Percentiles rank a stretch among this genome's conserved stretches.
Conservation (phyloP, 1,140 invertebrate genomes). For the Pygmarrhopalites habei region DNA sequence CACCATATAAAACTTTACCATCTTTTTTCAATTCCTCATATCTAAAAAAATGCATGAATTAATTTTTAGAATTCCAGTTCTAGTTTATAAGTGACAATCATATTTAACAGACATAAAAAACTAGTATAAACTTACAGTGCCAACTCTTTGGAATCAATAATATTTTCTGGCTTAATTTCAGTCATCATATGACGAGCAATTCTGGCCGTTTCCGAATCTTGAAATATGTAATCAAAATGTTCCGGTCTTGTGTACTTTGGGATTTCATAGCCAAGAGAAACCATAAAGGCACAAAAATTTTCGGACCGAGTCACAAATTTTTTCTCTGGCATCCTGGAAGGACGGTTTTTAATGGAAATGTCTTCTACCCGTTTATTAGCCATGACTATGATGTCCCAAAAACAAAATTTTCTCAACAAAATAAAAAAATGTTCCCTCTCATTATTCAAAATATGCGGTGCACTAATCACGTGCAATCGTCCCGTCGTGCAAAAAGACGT, state of each 20-base stretch:
- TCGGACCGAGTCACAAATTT: slow-evolving; percentile 12
- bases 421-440: slow-evolving; percentile 7
- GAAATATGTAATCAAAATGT: slow-evolving; percentile 34
- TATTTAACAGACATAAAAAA: not conserved
- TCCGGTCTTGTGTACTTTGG: slow-evolving; percentile 18
- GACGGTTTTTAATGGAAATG: not conserved
- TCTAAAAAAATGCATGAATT: not conserved
- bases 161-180: slow-evolving; percentile 16
- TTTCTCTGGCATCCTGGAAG: not conserved
- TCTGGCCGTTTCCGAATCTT: slow-evolving; percentile 25
- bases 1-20: slow-evolving; percentile 6
- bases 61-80: not conserved
- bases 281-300: slow-evolving; percentile 24
- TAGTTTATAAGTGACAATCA: not conserved
- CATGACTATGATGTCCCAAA: no score
- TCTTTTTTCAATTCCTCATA: not conserved
- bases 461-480: slow-evolving; percentile 10
- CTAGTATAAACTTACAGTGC: not conserved
- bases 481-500: not conserved
- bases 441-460: slow-evolving; percentile 13
- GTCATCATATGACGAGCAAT: slow-evolving; percentile 19
- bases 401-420: no score
- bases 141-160: not conserved
- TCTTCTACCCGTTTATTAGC: not conserved
- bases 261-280: slow-evolving; percentile 19